Evolutionary conservation across 2,113 vertebrate genomes (phyloP).

Genomic region (Sarotherodon lohbergeri): DNA sequence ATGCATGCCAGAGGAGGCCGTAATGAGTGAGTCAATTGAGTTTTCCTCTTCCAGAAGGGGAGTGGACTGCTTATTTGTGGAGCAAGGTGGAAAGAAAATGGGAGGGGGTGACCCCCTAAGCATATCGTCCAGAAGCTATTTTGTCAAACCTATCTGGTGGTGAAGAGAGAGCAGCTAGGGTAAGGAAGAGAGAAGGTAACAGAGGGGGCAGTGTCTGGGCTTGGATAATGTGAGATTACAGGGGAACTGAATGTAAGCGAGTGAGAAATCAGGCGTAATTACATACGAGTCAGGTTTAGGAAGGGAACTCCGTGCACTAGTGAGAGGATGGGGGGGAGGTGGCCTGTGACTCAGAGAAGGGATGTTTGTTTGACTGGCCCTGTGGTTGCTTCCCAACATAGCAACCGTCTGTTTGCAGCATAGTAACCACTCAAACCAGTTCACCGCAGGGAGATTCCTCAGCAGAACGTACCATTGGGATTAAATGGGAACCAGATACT

Average conservation of each 20-base stretch:
- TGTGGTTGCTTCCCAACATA: constrained; percentile 51
- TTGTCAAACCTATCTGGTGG: neutral
- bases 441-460: constrained; percentile 30
- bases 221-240: neutral
- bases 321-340: neutral
- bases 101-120: constrained; percentile 44
- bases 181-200: neutral
- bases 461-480: constrained; percentile 17
- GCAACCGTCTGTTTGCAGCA: constrained; percentile 48
- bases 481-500: constrained; percentile 26
- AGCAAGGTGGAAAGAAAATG: constrained; percentile 50
- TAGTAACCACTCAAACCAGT: constrained; percentile 34
- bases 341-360: constrained; percentile 50
- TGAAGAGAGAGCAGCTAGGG: neutral
- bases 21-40: constrained; percentile 35
- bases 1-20: neutral
- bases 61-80: constrained; percentile 55
- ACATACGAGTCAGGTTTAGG: constrained; percentile 32
- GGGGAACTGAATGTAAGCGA: constrained; percentile 11
- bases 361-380: constrained; percentile 47
- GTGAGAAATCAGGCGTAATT: constrained; percentile 37
- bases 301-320: constrained; percentile 43
- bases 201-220: constrained; percentile 23
- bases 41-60: constrained; percentile 29
- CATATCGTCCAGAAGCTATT: constrained; percentile 40